phyloP scores from a whole-genome alignment of 64 coral and sea anemone genomes.

The Cladopsammia gracilis region DNA sequence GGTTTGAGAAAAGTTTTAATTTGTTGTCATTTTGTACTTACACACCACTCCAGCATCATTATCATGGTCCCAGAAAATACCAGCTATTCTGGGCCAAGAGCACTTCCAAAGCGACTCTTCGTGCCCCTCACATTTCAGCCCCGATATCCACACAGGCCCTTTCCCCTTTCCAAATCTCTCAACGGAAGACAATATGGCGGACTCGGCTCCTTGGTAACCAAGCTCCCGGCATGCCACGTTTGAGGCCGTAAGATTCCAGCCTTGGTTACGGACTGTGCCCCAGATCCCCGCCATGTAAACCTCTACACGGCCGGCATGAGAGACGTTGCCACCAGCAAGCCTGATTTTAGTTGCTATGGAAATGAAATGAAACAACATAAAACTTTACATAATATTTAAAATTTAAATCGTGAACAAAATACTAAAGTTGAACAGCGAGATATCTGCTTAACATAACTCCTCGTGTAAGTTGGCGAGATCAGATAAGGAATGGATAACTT shows the following conservation, averaged over 20 bases:
- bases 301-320: conserved; percentile 46
- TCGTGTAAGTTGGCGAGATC: too few relatives aligned
- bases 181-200: conserved; percentile 15
- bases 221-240: conserved; percentile 68
- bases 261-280: conserved; percentile 60
- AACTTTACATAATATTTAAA: too few relatives aligned
- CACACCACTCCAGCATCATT: conserved; percentile 59
- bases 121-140: conserved; percentile 43
- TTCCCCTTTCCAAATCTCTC: conserved; percentile 48
- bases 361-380: not conserved
- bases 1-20: too few relatives aligned
- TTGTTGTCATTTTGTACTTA: not conserved
- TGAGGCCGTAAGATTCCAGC: not conserved
- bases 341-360: conserved; percentile 36
- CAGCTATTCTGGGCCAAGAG: conserved; percentile 33
- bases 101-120: conserved; percentile 43
- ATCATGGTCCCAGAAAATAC: conserved; percentile 35
- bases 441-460: too few relatives aligned
- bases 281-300: conserved; percentile 63
- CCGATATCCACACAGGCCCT: conserved; percentile 73
- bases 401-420: too few relatives aligned
- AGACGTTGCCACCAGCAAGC: conserved; percentile 40
- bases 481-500: too few relatives aligned
- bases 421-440: too few relatives aligned
- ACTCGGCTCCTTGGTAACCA: conserved; percentile 26